phyloP scores from a whole-genome alignment of 1,140 invertebrate species.

The Stenopsyche tienmushanensis region DNA sequence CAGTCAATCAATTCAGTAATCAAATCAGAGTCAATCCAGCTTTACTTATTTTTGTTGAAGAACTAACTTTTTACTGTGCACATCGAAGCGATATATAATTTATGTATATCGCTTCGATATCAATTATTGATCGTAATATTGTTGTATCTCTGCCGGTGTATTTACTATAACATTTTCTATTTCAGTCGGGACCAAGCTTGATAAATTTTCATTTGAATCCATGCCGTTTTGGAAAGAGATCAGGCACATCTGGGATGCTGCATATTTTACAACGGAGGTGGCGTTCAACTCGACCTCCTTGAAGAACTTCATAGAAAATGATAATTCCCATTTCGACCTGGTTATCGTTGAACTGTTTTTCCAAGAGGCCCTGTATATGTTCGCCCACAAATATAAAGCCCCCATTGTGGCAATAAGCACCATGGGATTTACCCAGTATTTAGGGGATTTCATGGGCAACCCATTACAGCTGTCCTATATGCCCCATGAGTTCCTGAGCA shows the following conservation, averaged over 20 bases:
- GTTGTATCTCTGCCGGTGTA: too few species aligned
- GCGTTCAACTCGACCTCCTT: constrained; percentile 37
- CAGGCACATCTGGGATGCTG: constrained; percentile 31
- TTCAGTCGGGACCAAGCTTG: constrained; percentile 31
- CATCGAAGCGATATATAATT: too few species aligned
- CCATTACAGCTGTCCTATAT: constrained; percentile 46
- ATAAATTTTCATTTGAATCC: constrained; percentile 35
- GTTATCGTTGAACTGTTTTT: constrained; percentile 51
- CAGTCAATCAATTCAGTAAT: too few species aligned
- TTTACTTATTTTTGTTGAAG: too few species aligned
- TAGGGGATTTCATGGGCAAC: constrained; percentile 50
- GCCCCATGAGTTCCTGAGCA: constrained; percentile 34
- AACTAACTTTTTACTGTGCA: too few species aligned
- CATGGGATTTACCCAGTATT: constrained; percentile 46
- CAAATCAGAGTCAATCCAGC: too few species aligned
- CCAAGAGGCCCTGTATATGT: constrained; percentile 51
- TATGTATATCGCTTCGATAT: too few species aligned
- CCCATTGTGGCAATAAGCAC: constrained; percentile 49
- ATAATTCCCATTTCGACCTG: constrained; percentile 46
- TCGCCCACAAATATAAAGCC: constrained; percentile 50
- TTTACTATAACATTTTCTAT: too few species aligned
- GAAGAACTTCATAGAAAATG: constrained; percentile 46
- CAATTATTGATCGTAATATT: too few species aligned
- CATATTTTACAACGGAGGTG: constrained; percentile 34
- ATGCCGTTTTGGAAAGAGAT: constrained; percentile 36